A percentile compares a stretch with the other conserved stretches of the same genome.
Evolutionary conservation across 1,140 invertebrate genomes (phyloP).

Genomic region (Drosophila albomicans): DNA sequence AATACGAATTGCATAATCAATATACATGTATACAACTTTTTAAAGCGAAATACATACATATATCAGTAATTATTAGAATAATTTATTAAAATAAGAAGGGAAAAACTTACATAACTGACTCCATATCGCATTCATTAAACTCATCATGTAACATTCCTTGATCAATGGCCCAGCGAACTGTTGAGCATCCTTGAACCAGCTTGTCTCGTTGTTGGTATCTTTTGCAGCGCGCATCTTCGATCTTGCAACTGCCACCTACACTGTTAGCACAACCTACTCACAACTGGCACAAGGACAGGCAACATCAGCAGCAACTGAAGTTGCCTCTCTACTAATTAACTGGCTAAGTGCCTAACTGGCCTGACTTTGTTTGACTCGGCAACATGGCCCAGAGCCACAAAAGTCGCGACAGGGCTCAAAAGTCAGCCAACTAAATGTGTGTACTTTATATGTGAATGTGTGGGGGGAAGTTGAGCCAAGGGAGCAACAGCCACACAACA

Average conservation of each 20-base stretch:
- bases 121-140: neutral
- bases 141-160: neutral
- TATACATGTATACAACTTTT: neutral
- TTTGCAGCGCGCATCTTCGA: constrained; percentile 13
- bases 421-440: constrained; percentile 55
- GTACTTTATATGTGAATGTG: constrained; percentile 10
- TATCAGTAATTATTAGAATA: too few relatives aligned
- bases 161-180: constrained; percentile 15
- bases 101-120: neutral
- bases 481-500: constrained; percentile 35
- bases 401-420: constrained; percentile 56
- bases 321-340: constrained; percentile 72
- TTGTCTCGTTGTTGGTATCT: constrained; percentile 33
- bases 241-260: constrained; percentile 37
- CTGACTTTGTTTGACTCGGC: constrained; percentile 50
- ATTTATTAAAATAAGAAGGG: too few relatives aligned
- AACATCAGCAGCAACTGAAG: constrained; percentile 4
- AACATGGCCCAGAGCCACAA: constrained; percentile 46
- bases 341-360: constrained; percentile 65
- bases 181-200: constrained; percentile 51
- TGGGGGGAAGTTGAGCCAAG: constrained; percentile 59
- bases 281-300: constrained; percentile 74
- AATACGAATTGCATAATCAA: neutral
- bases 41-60: too few relatives aligned
- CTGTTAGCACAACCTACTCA: constrained; percentile 57